phyloP scores from a whole-genome alignment of 2,113 vertebrate species.

The Gnathonemus echidnorhynchus region DNA sequence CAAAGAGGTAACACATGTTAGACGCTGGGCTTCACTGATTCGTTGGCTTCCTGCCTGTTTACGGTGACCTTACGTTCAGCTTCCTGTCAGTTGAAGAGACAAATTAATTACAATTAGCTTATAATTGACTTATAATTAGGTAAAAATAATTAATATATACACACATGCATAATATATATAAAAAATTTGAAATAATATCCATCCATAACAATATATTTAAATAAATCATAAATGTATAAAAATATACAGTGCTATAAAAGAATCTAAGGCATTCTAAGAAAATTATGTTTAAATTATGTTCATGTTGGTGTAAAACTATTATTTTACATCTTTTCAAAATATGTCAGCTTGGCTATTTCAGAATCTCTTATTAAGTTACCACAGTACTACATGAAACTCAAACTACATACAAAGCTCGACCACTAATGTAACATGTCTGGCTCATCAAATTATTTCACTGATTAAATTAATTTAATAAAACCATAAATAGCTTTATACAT shows the following conservation, averaged over 20 bases:
- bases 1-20: slow-evolving; percentile 39
- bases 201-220: not conserved
- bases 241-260: not conserved
- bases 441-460: not conserved
- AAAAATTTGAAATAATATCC: not conserved
- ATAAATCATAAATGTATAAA: not conserved
- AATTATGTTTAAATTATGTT: not conserved
- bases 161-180: not conserved
- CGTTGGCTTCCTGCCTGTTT: slow-evolving; percentile 44
- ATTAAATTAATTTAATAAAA: not conserved
- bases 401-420: not conserved
- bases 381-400: not conserved
- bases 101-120: not conserved
- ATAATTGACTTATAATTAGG: not conserved
- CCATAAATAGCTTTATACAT: not conserved
- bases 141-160: not conserved
- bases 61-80: not conserved
- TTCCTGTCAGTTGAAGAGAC: not conserved
- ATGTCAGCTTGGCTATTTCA: not conserved
- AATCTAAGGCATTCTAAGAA: not conserved
- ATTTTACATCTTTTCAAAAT: not conserved
- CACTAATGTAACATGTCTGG: not conserved
- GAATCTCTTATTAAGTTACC: not conserved
- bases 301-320: not conserved
- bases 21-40: slow-evolving; percentile 45